Evolutionary conservation across 1,140 invertebrate genomes (phyloP).

Genomic region (Pseudomyrmex sp.): DNA sequence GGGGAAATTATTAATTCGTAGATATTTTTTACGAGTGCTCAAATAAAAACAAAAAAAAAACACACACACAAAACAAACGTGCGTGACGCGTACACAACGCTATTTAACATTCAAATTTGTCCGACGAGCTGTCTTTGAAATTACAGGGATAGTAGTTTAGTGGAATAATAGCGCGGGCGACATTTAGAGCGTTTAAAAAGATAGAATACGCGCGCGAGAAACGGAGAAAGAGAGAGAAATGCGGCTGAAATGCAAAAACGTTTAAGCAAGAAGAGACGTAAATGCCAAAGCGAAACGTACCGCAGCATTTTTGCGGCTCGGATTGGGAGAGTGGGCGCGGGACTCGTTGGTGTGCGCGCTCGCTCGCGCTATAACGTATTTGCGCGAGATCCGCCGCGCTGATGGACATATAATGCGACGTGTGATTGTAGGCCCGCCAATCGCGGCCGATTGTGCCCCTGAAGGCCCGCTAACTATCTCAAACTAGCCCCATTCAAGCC

Average conservation of each 20-base stretch:
- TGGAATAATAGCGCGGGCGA: not conserved
- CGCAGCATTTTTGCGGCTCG: slow-evolving; percentile 43
- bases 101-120: slow-evolving; percentile 10
- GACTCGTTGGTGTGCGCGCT: slow-evolving; percentile 46
- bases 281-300: not conserved
- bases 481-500: slow-evolving; percentile 85
- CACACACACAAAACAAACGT: too few species aligned
- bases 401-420: slow-evolving; percentile 83
- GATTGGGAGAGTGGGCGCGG: not conserved
- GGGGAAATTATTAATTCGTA: not conserved
- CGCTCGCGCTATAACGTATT: slow-evolving; percentile 77
- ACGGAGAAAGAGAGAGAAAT: too few species aligned
- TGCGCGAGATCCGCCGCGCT: slow-evolving; percentile 78
- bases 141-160: not conserved
- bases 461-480: slow-evolving; percentile 85
- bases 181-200: slow-evolving; percentile 4
- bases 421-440: slow-evolving; percentile 84
- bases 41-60: not conserved
- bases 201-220: not conserved
- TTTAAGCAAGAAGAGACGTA: not conserved
- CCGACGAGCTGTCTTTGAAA: slow-evolving; percentile 50
- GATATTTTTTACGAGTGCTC: slow-evolving; percentile 10
- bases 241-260: slow-evolving; percentile 5
- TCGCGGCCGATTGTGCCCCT: slow-evolving; percentile 84
- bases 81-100: not conserved